Conservation (phyloP, 2,797 vertebrate genomes). For the Gadopsis bispinosus region DNA sequence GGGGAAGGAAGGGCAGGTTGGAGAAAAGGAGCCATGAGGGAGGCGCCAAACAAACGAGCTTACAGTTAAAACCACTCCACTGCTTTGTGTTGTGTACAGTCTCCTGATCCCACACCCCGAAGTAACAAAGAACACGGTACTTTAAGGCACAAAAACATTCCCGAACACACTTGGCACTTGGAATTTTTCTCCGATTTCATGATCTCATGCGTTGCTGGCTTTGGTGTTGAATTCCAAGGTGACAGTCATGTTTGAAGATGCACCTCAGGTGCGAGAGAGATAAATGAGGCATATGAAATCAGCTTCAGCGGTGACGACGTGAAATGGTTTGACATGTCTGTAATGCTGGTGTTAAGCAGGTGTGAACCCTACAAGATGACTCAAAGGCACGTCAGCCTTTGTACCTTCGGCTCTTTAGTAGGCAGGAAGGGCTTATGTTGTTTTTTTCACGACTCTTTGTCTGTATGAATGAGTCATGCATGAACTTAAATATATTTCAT, state of each 20-base stretch:
- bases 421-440: constrained; percentile 46
- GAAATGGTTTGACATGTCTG: constrained; percentile 52
- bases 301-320: constrained; percentile 31
- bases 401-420: constrained; percentile 27
- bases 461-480: constrained; percentile 62
- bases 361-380: constrained; percentile 60
- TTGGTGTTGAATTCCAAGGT: constrained; percentile 61
- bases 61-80: constrained; percentile 37
- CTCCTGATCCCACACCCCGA: constrained; percentile 50
- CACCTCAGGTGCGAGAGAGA: constrained; percentile 52
- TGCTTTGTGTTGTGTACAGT: constrained; percentile 49
- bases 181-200: constrained; percentile 45
- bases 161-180: constrained; percentile 18
- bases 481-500: constrained; percentile 53
- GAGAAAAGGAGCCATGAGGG: constrained; percentile 69
- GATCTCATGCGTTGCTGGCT: constrained; percentile 49
- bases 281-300: constrained; percentile 52
- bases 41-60: constrained; percentile 66
- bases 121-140: constrained; percentile 55
- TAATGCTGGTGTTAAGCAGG: constrained; percentile 43
- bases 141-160: background rate
- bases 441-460: constrained; percentile 39
- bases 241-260: constrained; percentile 59
- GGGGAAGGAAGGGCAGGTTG: constrained; percentile 83
- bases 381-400: constrained; percentile 59